Evolutionary conservation across 2,113 vertebrate genomes (phyloP), one percentile per base, ranked within the genome.

Genomic region (Uria aalge): DNA sequence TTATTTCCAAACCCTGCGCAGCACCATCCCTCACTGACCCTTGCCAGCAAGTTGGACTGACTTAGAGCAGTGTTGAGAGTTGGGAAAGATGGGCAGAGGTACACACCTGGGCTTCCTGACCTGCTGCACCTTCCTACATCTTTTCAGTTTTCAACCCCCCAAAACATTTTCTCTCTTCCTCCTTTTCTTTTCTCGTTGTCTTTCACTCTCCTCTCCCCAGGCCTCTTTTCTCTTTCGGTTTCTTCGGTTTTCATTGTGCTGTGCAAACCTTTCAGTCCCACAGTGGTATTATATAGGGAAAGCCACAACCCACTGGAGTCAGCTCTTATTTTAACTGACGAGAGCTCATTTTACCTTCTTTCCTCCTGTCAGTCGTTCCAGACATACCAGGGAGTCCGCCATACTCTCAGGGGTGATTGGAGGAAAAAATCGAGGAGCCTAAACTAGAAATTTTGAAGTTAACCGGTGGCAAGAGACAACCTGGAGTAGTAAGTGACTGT

Each of bases 351-450:
- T 96, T 97, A 98, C 97, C 94, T 97, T 15, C 36, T 83, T 41
- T 96, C 96, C 21, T 78, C 59, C 75, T 64, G 83, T 94, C 26
- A 27, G 73, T 72, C 75, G 90, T 66, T 24, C 88, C 8, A 2
- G 57, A 15, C 85, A 86, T 66, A 87, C 91, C 85, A 96, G 94
- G 48, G 93, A 83, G 59, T 97, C 96, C 18, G 95, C 78, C 48
- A 88, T 26, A 24, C n/a, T 84, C 23, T 97, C 96, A 94, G 98
- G 95, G 17, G 91, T 94, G 66, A 92, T 93, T 23, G 34, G 32
- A 57, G 56, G 56, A 34, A n/a, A 57, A 57, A 34, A 34, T 57
- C 20, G 8, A 22, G 94, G 77, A 30, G 80, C 60, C 95, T 97
- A 52, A 22, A 64, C 78, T 17, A 29, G n/a, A 91, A 50, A 89